These are phyloP conservation scores for Orgyia antiqua DNA, from an alignment of 2,888 invertebrate genomes.

Conservation along the genomic window DNA sequence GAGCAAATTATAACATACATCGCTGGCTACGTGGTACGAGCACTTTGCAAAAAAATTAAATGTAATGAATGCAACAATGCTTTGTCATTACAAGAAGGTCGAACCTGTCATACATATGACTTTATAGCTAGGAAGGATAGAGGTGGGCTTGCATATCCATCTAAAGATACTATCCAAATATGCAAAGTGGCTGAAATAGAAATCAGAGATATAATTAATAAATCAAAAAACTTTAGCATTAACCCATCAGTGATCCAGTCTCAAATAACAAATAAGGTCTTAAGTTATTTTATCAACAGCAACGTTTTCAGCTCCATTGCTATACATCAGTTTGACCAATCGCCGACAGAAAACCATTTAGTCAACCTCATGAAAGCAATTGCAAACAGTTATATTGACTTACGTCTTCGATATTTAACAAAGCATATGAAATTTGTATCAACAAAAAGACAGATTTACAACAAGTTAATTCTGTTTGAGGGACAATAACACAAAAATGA, in stretches of 20 bases:
- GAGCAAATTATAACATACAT: slow-evolving; percentile 10
- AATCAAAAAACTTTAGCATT: background rate
- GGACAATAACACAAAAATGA: too few relatives aligned
- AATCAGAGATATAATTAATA: background rate
- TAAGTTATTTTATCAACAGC: background rate
- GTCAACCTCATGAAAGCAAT: background rate
- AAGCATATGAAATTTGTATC: too few relatives aligned
- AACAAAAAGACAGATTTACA: too few relatives aligned
- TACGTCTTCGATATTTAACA: background rate
- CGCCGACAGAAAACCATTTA: background rate
- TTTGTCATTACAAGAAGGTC: background rate
- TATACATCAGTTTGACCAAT: background rate
- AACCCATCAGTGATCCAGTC: background rate
- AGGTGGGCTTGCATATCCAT: slow-evolving; percentile 1
- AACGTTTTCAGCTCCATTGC: background rate
- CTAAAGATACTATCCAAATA: too few relatives aligned
- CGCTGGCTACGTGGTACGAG: slow-evolving; percentile 8
- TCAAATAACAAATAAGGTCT: background rate
- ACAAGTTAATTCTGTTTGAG: too few relatives aligned
- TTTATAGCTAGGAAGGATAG: slow-evolving; percentile 1
- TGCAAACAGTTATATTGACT: background rate
- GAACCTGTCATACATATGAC: too few relatives aligned
- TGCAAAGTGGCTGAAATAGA: too few relatives aligned
- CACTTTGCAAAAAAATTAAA: slow-evolving; percentile 5
- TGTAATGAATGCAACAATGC: slow-evolving; percentile 3